Percentiles rank a stretch among this genome's conserved stretches.
Evolutionary conservation across 1,140 invertebrate species (phyloP).

Genomic region (Zophobas morio): DNA sequence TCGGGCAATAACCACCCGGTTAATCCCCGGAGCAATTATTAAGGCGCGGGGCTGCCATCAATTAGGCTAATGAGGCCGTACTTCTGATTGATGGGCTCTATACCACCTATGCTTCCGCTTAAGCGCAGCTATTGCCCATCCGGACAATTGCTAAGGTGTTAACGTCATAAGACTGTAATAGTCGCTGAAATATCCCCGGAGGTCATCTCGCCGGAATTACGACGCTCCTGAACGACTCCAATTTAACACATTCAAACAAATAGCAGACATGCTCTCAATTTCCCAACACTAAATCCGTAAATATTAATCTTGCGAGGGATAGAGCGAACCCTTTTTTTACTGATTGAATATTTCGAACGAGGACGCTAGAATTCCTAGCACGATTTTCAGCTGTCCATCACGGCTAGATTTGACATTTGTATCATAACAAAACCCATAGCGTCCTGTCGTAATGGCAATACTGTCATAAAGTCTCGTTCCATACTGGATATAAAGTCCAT

Average conservation of each 20-base stretch:
- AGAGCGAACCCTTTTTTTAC: slow-evolving; percentile 16
- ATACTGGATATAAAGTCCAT: slow-evolving; percentile 51
- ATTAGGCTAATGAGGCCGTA: slow-evolving; percentile 57
- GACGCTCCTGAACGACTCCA: slow-evolving; percentile 9
- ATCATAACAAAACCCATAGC: slow-evolving; percentile 48
- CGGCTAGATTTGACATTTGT: slow-evolving; percentile 46
- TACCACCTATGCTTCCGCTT: slow-evolving; percentile 32
- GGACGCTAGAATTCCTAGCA: slow-evolving; percentile 36
- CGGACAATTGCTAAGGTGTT: slow-evolving; percentile 55
- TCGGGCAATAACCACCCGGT: slow-evolving; percentile 54
- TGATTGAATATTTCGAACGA: slow-evolving; percentile 42
- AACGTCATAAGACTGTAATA: slow-evolving; percentile 52
- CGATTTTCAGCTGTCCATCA: slow-evolving; percentile 45
- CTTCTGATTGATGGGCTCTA: slow-evolving; percentile 54
- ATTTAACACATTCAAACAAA: slow-evolving; percentile 14
- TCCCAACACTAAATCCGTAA: slow-evolving; percentile 5
- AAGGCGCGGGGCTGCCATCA: slow-evolving; percentile 57
- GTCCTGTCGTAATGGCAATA: slow-evolving; percentile 45
- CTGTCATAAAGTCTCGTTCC: slow-evolving; percentile 48
- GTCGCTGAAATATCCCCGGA: slow-evolving; percentile 20
- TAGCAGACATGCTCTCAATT: background rate
- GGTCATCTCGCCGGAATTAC: slow-evolving; percentile 41
- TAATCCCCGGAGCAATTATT: slow-evolving; percentile 59
- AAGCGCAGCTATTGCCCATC: slow-evolving; percentile 42
- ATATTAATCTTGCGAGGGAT: slow-evolving; percentile 17